Conservation (phyloP, 2,113 vertebrate genomes). For the Collichthys lucidus region DNA sequence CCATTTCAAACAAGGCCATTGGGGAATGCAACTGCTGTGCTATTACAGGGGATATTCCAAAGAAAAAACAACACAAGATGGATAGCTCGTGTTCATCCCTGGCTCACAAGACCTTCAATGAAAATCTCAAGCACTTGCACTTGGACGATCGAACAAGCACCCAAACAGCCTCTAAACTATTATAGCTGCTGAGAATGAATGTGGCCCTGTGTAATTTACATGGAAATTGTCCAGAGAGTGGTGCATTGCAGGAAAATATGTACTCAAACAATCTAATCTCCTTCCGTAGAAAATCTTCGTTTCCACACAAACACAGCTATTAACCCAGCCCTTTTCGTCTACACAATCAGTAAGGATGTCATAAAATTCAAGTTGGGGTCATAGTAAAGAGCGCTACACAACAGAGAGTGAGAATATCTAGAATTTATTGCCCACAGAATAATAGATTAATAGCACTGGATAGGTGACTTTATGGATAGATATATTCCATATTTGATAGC, state of each 20-base stretch:
- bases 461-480: background rate
- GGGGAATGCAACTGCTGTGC: slow-evolving; percentile 8
- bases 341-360: slow-evolving; percentile 2
- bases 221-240: slow-evolving; percentile 19
- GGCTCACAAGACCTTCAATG: slow-evolving; percentile 12
- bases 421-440: background rate
- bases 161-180: background rate
- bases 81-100: background rate
- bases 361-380: no score
- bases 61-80: slow-evolving; percentile 29
- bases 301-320: background rate
- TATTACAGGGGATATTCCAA: slow-evolving; percentile 6
- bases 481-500: slow-evolving; percentile 18
- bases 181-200: slow-evolving; percentile 9
- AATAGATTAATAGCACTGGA: slow-evolving; percentile 6
- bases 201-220: slow-evolving; percentile 14
- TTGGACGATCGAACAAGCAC: slow-evolving; percentile 13
- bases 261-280: background rate
- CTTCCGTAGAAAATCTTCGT: background rate
- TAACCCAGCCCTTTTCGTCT: background rate
- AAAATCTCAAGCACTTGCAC: slow-evolving; percentile 26
- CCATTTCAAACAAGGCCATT: slow-evolving; percentile 17
- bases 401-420: background rate
- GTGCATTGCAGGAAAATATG: background rate
- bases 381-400: background rate